phyloP scores from a whole-genome alignment of 2,113 vertebrate genomes.

The Chloebia gouldiae region DNA sequence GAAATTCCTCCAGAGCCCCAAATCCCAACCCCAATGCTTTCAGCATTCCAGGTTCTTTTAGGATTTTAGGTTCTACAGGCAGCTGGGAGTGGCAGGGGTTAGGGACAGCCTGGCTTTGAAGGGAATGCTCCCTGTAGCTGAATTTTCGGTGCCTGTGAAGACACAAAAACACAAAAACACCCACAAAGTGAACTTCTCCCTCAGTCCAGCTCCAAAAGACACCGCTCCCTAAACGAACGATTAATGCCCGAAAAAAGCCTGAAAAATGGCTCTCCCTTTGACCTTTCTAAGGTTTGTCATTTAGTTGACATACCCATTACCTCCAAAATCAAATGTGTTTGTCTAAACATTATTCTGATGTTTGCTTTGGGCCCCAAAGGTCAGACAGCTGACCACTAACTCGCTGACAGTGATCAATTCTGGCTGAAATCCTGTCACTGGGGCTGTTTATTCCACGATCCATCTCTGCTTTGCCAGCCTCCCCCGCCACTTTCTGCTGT shows the following conservation, averaged over 20 bases:
- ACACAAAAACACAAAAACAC: background rate
- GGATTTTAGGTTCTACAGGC: background rate
- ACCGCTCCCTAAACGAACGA: constrained; percentile 68
- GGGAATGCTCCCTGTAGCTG: background rate
- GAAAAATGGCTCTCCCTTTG: constrained; percentile 84
- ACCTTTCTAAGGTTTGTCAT: constrained; percentile 84
- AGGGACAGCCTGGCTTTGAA: background rate
- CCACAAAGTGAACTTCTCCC: background rate
- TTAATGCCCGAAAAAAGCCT: constrained; percentile 77
- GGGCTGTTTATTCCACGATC: constrained; percentile 81
- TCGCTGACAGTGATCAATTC: constrained; percentile 86
- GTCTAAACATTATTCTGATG: constrained; percentile 88
- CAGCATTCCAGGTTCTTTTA: background rate
- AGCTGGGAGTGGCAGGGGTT: background rate
- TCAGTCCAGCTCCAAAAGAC: background rate
- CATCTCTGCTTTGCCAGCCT: constrained; percentile 79
- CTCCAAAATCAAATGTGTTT: constrained; percentile 87
- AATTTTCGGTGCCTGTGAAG: background rate
- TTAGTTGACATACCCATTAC: constrained; percentile 86
- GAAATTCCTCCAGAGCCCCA: background rate
- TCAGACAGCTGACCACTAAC: constrained; percentile 81
- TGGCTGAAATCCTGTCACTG: constrained; percentile 77
- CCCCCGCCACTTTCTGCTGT: constrained; percentile 82
- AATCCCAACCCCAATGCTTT: fast-evolving
- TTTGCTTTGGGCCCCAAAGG: constrained; percentile 78